Percentiles rank a stretch among this genome's conserved stretches.
These are phyloP conservation scores for Pseudomyrmex cubaensis DNA, from an alignment of 1,140 invertebrate species.

Conservation along the genomic window DNA sequence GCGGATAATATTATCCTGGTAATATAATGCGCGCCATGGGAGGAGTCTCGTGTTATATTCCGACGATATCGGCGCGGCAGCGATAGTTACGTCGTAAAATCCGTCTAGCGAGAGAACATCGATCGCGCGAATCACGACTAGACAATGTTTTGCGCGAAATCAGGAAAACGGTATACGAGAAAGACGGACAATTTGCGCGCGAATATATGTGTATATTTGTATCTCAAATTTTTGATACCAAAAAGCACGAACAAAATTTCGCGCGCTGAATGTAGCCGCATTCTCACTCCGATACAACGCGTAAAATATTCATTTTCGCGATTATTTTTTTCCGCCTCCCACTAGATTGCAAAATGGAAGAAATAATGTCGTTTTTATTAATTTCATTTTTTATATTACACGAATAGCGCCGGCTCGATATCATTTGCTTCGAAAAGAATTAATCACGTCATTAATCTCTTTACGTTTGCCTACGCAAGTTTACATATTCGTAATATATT, in stretches of 20 bases:
- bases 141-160: constrained; percentile 15
- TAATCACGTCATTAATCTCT: constrained; percentile 29
- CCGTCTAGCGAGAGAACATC: constrained; percentile 55
- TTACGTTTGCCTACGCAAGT: background rate
- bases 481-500: constrained; percentile 46
- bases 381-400: background rate
- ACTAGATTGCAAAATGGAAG: too few relatives aligned
- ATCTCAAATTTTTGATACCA: background rate
- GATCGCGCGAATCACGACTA: constrained; percentile 61
- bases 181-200: background rate
- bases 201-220: too few relatives aligned
- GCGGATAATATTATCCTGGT: constrained; percentile 49
- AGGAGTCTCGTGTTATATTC: constrained; percentile 47
- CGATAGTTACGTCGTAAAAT: constrained; percentile 68
- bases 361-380: background rate
- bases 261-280: background rate
- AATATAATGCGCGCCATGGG: constrained; percentile 49
- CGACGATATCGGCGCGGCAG: constrained; percentile 43
- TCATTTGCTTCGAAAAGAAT: constrained; percentile 17
- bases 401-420: background rate
- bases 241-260: too few relatives aligned
- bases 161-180: background rate
- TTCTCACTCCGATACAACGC: background rate
- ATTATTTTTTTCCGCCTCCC: too few relatives aligned
- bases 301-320: background rate